Evolutionary conservation across 2,888 invertebrate genomes (phyloP), one percentile per base, ranked within the genome.

Genomic region (Ophion costatus): DNA sequence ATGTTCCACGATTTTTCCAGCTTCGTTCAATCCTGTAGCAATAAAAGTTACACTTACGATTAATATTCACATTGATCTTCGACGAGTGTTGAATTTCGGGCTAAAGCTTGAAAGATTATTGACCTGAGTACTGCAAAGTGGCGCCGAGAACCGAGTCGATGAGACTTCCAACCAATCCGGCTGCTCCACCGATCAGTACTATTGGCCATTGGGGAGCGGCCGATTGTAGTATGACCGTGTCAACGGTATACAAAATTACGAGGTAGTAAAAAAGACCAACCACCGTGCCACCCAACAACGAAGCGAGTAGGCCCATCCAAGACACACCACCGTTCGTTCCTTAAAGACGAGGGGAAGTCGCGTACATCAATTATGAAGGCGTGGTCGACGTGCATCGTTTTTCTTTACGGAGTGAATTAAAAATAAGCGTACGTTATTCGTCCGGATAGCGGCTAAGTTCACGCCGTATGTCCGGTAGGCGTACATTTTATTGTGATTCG

Each of bases 301-400:
- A 96, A 83, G 95, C 95, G 9, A 95, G 51, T 9, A 96, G 94
- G 29, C 96, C 96, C 69, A 95, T 90, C 33, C 95, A 88, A 0
- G 97, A 96, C n/a, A 98, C 95, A 2, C 96, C 98, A 42, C 98
- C 98, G 94, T 98, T 98, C 29, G 98, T 98, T 63, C 98, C 98
- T 96, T 89, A 38, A 86, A 88, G 85, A 66, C 64, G 2, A 7
- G n/a, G 29, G 4, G 29, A 29, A 29, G 4, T 29, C 29, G 29
- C 4, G 29, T 2, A 1, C 29, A 29, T 29, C 29, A 3, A 29
- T 29, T 29, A 4, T 29, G 29, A 29, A 29, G 29, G 29, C 29
- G 29, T 29, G 2, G 29, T 4, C 29, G 2, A 29, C 3, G 2
- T 29, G 29, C 29, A 29, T 29, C 29, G 29, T 29, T 29, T 29